Conservation (phyloP, 2,113 vertebrate genomes). For the Atrichornis clamosus region DNA sequence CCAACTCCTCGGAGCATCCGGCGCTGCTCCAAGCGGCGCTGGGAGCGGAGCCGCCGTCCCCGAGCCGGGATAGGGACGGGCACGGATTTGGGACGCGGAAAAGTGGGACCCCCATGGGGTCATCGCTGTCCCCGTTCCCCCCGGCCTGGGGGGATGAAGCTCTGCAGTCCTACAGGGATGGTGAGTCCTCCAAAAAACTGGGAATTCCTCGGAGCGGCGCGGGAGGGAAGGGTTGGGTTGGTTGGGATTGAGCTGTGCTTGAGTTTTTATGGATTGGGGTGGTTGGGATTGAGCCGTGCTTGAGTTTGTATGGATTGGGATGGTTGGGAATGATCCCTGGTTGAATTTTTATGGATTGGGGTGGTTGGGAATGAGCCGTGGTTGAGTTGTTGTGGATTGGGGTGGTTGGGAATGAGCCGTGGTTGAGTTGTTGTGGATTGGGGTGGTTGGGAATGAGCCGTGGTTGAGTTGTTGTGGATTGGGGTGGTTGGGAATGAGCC, state of each 20-base stretch:
- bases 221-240: background rate
- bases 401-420: background rate
- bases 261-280: background rate
- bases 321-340: too few relatives aligned
- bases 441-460: background rate
- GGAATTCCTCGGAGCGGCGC: too few relatives aligned
- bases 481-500: background rate
- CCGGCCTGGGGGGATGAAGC: conserved; percentile 69
- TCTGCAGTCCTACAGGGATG: conserved; percentile 71
- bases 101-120: too few relatives aligned
- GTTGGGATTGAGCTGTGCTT: too few relatives aligned
- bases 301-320: too few relatives aligned
- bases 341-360: background rate
- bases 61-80: background rate
- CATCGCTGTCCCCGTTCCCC: conserved; percentile 57
- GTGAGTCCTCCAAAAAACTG: conserved; percentile 39
- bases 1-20: conserved; percentile 84
- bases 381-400: background rate
- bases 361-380: background rate
- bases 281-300: too few relatives aligned
- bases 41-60: conserved; percentile 45
- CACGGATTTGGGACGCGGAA: background rate
- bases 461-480: background rate
- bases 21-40: conserved; percentile 68
- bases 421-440: background rate